Evolutionary conservation across 2,888 invertebrate genomes (phyloP), one percentile per base, ranked within the genome.

Genomic region (Caenorhabditis sp.): DNA sequence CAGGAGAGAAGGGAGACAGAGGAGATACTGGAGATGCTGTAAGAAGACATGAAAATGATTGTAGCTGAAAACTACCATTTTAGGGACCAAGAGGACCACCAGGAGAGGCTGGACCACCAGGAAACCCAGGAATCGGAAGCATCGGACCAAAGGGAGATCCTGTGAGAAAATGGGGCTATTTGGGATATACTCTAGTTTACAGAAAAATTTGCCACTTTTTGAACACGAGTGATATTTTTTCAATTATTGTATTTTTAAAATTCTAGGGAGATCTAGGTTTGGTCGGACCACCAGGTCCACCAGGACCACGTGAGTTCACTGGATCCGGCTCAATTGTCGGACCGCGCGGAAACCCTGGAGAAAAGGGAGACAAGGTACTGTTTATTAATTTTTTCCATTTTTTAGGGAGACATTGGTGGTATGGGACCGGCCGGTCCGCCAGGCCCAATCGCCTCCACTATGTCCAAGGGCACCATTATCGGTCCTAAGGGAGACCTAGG

Each of bases 401-500:
- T 90, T 73, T 86, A 91, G 90, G 91, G 90, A 80, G 90, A 92
- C 80, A 87, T 82, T 80, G 91, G 91, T 66, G 85, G 80, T 38
- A 70, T 82, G 51, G 91, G 91, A 72, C 89, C 87, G 35, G 90
- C 88, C 56, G 92, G 92, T 68, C 88, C 86, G 47, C 91, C 91
- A 31, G 91, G 91, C 56, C 89, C 90, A 47, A 82, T 84, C 44
- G 87, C 90, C 38, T 85, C 75, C 66, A 89, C 88, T 69, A 87
- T 88, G 77, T 77, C 89, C 75, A 92, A 91, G 80, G 91, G 91
- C 72, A 86, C 90, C 77, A 90, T 90, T 80, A 87, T 91, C 64
- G 92, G 92, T 69, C 92, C 92, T 44, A 87, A 87, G 80, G 92
- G 92, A 80, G 84, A 86, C 56, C 95, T 96, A 35, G 97, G 97